Base-by-base conservation (phyloP, 2,888 invertebrate genomes). In the Tinea trinotella region DNA sequence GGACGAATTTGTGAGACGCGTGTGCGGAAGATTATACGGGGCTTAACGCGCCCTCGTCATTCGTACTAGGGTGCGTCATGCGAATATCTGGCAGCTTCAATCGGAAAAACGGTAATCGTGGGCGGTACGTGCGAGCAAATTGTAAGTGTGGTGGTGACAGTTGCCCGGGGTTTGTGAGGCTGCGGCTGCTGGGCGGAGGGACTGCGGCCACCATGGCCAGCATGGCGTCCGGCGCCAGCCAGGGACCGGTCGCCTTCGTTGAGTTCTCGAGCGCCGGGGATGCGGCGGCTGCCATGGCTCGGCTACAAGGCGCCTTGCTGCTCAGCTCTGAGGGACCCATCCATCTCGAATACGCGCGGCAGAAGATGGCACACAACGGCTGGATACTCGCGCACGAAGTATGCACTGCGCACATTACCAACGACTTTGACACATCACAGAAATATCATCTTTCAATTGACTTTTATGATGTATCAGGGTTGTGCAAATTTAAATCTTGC, bases 331-430 rank as follows among this genome's bases (percentile, higher is more conserved):
- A 98, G 81, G 97, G 97, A 68, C 97, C 97, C 76, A 97, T 99
- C 83, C 93, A 98, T 83, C 97, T 99, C 87, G 98, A 99, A 90
- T 99, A 94, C 90, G 98, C 98, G 85, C 96, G 97, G 90, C 96
- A 95, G 88, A 98, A 98, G 92, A 97, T 98, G 97, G 95, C 96
- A 76, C 87, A 86, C 87, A 87, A 86, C 81, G 86, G 86, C 79
- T 86, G 87, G 86, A 86, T 85, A 77, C 80, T 80, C 78, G 80
- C 82, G 77, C 85, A 83, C 74, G 84, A 83, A 83, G 83, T 85
- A 84, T 80, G 84, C 79, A 81, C 81, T n/a, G 40, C 7, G 40
- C 40, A 40, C 40, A 6, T 40, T 13, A 4, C n/a, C 13, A 12
- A 40, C 30, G 30, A 30, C 40, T n/a, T 40, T 40, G 2, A 40